Conservation (phyloP, 2,797 vertebrate species). For the Sibirionetta formosa region DNA sequence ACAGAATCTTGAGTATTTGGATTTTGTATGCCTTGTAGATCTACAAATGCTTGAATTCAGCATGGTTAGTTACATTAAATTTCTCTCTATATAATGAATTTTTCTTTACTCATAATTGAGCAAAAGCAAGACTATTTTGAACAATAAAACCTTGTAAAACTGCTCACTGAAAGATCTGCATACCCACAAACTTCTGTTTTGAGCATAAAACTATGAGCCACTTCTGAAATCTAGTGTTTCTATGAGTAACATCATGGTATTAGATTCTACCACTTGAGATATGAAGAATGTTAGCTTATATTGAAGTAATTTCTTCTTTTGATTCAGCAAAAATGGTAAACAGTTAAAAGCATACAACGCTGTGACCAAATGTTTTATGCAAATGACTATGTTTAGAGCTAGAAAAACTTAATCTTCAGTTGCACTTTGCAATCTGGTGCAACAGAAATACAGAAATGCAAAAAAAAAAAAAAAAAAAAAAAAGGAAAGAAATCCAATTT, state of each 20-base stretch:
- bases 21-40: not conserved
- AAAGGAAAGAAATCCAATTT: not conserved
- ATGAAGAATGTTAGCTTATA: not conserved
- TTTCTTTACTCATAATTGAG: not conserved
- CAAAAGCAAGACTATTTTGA: not conserved
- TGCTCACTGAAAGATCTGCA: not conserved
- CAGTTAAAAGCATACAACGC: not conserved
- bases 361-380: not conserved
- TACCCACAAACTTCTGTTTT: not conserved
- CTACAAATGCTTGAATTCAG: not conserved
- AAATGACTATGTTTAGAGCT: not conserved
- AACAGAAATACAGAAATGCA: not conserved
- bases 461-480: not conserved
- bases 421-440: not conserved
- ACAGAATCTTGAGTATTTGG: not conserved
- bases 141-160: not conserved
- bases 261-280: not conserved
- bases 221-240: not conserved
- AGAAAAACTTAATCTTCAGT: not conserved
- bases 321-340: conserved; percentile 21
- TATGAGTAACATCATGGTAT: not conserved
- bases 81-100: no score
- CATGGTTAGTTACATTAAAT: not conserved
- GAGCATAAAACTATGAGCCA: not conserved
- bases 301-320: conserved; percentile 42